Conservation (phyloP, 2,797 vertebrate genomes). For the Tiaroga cobitis region DNA sequence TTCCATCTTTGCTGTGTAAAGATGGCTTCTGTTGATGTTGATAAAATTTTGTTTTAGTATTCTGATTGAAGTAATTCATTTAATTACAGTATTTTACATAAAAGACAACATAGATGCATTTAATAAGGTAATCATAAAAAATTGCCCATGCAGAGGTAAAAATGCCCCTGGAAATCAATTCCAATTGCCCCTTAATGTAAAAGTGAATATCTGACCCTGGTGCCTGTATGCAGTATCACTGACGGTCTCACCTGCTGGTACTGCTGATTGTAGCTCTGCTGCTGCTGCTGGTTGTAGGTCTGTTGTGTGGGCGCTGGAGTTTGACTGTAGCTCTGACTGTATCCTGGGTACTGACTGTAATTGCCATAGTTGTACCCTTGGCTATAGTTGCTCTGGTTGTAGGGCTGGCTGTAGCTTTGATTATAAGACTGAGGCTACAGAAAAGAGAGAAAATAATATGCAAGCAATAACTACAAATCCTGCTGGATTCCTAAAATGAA, state of each 20-base stretch:
- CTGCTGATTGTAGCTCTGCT: conserved; percentile 84
- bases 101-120: neutral
- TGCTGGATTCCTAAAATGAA: neutral
- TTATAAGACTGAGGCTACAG: conserved; percentile 73
- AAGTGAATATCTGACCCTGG: neutral
- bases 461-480: neutral
- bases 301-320: conserved; percentile 70
- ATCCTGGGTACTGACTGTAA: conserved; percentile 85
- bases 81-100: neutral
- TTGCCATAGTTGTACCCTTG: conserved; percentile 86
- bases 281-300: conserved; percentile 81
- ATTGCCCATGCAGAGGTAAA: neutral
- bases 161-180: neutral
- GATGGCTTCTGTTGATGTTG: conserved; percentile 5
- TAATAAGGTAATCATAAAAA: neutral
- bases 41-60: neutral
- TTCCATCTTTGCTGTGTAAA: neutral
- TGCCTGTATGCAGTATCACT: neutral
- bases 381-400: conserved; percentile 84
- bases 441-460: neutral
- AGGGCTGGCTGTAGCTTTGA: conserved; percentile 75
- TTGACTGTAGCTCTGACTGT: conserved; percentile 76
- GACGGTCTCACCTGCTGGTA: conserved; percentile 85
- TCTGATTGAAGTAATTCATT: neutral
- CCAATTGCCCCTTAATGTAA: neutral